Base-by-base conservation (phyloP, 2,888 invertebrate species). In the Pandemis cinnamomeana region DNA sequence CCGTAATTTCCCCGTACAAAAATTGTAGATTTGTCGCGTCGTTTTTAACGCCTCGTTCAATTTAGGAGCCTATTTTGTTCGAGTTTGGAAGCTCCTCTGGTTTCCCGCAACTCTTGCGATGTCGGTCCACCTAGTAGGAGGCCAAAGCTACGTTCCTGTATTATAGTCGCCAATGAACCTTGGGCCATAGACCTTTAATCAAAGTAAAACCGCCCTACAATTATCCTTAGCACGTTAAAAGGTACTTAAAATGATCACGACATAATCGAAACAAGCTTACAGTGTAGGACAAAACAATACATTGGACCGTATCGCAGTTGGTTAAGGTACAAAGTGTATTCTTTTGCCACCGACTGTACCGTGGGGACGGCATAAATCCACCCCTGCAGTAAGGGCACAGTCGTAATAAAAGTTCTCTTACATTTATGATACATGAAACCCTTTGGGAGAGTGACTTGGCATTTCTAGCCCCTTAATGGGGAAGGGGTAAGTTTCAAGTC, bases 401-500 rank as follows among this genome's bases (percentile, higher is more conserved):
- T 61, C 15, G 73, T 72, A 72, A 68, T 73, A 73, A 73, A 73
- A 73, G 63, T 70, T 51, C 69, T 66, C 60, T 13, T 48, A 42
- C 73, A 66, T 73, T 70, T 73, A 73, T 69, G 73, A 73, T 73
- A 70, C 73, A 60, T 70, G 69, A 73, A 69, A 69, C 48, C 63
- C 63, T 64, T 64, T 64, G 7, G 72, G 73, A 66, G 67, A 53
- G 15, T 48, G 48, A 63, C 58, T 27, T 58, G 58, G 58, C 10
- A 55, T 55, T 55, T 20, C 20, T 20, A 7, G 10, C 11, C 55
- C 55, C 20, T 55, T 20, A 7, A 15, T n/a, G 15, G 55, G 15
- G 20, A 55, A 53, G 53, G 15, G 53, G 15, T 55, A 55, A 8
- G 55, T 20, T 20, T 20, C 20, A 15, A 55, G 55, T 55, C 15